These are phyloP conservation scores for Nesidiocoris tenuis DNA, from an alignment of 2,888 invertebrate genomes.

Conservation along the genomic window DNA sequence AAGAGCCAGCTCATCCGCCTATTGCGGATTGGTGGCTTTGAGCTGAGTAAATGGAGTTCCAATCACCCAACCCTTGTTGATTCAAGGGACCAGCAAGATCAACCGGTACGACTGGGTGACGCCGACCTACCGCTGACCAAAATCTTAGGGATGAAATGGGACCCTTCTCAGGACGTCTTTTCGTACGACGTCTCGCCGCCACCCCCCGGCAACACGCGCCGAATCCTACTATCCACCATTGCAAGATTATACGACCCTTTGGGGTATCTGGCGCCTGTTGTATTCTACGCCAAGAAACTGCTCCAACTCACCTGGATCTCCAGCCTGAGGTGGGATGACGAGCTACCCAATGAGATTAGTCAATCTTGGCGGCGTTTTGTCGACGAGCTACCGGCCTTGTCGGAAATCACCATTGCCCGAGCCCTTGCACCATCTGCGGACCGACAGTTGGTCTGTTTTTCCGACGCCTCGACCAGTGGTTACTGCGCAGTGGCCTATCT, in stretches of 20 bases:
- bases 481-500: constrained; percentile 19
- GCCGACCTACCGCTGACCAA: constrained; percentile 43
- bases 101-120: background rate
- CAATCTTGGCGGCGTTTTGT: background rate
- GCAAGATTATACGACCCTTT: constrained; percentile 6
- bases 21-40: constrained; percentile 17
- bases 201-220: constrained; percentile 41
- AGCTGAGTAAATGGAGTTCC: too few relatives aligned
- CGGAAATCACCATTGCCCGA: constrained; percentile 3
- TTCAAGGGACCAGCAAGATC: too few relatives aligned
- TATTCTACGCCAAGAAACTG: constrained; percentile 20
- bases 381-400: constrained; percentile 3
- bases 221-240: constrained; percentile 45
- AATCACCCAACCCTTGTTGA: constrained; percentile 24
- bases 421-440: background rate
- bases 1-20: constrained; percentile 1
- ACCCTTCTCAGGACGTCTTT: constrained; percentile 42
- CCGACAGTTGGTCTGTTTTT: constrained; percentile 18
- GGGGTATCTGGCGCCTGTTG: too few relatives aligned
- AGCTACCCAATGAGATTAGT: background rate
- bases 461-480: constrained; percentile 21
- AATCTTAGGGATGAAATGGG: constrained; percentile 48
- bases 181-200: constrained; percentile 36
- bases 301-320: constrained; percentile 16
- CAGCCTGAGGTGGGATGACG: constrained; percentile 16